These are phyloP conservation scores for Camponotus pennsylvanicus DNA, from an alignment of 1,140 invertebrate genomes.

Conservation along the genomic window DNA sequence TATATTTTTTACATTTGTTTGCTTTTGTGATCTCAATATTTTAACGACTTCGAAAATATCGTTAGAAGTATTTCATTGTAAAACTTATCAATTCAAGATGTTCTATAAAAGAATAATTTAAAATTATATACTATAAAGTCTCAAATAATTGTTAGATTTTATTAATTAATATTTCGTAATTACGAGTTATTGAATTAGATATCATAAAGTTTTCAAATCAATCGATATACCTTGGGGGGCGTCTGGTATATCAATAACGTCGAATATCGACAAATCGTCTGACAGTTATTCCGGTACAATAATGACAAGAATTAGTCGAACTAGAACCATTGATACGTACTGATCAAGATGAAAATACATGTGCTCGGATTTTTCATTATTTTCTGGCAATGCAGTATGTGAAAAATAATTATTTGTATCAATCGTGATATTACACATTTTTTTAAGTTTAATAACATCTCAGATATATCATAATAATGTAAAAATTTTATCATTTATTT, in stretches of 20 bases:
- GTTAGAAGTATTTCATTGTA: neutral
- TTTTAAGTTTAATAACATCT: slow-evolving; percentile 18
- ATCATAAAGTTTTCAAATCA: neutral
- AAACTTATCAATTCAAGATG: neutral
- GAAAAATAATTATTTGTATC: neutral
- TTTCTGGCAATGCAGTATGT: slow-evolving; percentile 59
- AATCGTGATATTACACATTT: neutral
- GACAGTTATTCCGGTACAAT: slow-evolving; percentile 44
- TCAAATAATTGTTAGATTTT: neutral
- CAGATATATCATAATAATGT: neutral
- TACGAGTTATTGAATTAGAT: neutral
- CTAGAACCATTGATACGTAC: slow-evolving; percentile 53
- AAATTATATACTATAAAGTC: neutral
- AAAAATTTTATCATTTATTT: neutral
- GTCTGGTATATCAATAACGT: slow-evolving; percentile 61
- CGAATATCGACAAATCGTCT: slow-evolving; percentile 64
- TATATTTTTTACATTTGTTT: too few relatives aligned
- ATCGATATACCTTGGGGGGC: slow-evolving; percentile 50
- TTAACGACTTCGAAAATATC: neutral
- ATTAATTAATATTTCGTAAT: neutral
- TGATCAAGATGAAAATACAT: slow-evolving; percentile 61
- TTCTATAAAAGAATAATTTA: neutral
- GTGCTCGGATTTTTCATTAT: slow-evolving; percentile 48
- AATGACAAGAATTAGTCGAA: slow-evolving; percentile 56
- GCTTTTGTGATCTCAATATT: too few relatives aligned